phyloP scores from a whole-genome alignment of 2,113 vertebrate species.

The Grammomys surdaster region DNA sequence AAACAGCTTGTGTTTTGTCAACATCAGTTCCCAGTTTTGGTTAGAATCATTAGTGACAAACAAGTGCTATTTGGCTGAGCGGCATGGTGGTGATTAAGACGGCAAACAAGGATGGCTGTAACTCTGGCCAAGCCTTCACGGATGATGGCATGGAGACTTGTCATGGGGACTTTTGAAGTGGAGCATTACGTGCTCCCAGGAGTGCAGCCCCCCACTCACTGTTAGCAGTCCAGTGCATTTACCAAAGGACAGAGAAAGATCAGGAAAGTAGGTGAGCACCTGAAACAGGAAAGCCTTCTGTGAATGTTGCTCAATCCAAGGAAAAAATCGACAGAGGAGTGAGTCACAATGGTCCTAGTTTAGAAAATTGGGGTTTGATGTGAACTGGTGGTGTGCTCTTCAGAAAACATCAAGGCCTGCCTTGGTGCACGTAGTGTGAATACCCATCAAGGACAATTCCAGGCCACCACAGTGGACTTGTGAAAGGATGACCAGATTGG shows the following conservation, averaged over 20 bases:
- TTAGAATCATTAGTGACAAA: constrained; percentile 66
- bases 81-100: constrained; percentile 62
- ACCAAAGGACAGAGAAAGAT: neutral
- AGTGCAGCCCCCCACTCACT: neutral
- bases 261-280: neutral
- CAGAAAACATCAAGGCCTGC: neutral
- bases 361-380: neutral
- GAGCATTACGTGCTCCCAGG: neutral
- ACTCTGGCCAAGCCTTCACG: constrained; percentile 7
- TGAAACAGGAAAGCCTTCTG: neutral
- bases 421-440: neutral
- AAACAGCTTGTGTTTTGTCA: constrained; percentile 83
- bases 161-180: constrained; percentile 35
- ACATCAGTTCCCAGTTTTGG: constrained; percentile 73
- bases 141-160: constrained; percentile 29
- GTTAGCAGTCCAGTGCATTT: neutral
- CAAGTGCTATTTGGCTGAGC: constrained; percentile 68
- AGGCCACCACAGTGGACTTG: neutral
- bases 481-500: neutral
- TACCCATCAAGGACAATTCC: neutral
- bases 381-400: neutral
- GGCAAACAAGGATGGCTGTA: constrained; percentile 49
- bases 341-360: neutral
- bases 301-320: neutral
- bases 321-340: neutral